phyloP scores from a whole-genome alignment of 2,888 invertebrate genomes.

The Thyatira batis region DNA sequence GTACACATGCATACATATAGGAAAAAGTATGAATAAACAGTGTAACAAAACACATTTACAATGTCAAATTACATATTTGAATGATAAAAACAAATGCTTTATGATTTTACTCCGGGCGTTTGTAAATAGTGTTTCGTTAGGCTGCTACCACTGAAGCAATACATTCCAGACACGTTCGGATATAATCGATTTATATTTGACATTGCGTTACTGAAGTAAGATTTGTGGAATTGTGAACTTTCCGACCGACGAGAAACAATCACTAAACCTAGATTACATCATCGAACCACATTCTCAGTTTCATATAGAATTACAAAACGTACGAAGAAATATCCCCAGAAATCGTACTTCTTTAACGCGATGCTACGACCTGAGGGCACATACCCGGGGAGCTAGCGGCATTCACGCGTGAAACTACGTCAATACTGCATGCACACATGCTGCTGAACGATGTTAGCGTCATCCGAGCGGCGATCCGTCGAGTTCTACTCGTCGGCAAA shows the following conservation, averaged over 20 bases:
- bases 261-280: too few relatives aligned
- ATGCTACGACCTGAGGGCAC: background rate
- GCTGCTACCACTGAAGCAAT: background rate
- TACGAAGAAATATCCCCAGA: background rate
- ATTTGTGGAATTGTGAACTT: background rate
- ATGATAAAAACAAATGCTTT: background rate
- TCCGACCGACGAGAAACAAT: background rate
- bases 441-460: background rate
- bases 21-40: background rate
- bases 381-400: background rate
- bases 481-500: background rate
- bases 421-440: background rate
- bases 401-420: background rate
- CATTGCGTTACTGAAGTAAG: background rate
- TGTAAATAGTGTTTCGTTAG: slow-evolving; percentile 4
- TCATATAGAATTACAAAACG: background rate
- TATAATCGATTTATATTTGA: slow-evolving; percentile 6
- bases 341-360: background rate
- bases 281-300: background rate
- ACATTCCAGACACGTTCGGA: background rate
- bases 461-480: background rate
- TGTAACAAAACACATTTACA: slow-evolving; percentile 6
- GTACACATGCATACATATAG: background rate
- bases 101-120: background rate
- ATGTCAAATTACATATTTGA: background rate